Base-by-base conservation (phyloP, 2,113 vertebrate species). In the Nesogale talazaci region DNA sequence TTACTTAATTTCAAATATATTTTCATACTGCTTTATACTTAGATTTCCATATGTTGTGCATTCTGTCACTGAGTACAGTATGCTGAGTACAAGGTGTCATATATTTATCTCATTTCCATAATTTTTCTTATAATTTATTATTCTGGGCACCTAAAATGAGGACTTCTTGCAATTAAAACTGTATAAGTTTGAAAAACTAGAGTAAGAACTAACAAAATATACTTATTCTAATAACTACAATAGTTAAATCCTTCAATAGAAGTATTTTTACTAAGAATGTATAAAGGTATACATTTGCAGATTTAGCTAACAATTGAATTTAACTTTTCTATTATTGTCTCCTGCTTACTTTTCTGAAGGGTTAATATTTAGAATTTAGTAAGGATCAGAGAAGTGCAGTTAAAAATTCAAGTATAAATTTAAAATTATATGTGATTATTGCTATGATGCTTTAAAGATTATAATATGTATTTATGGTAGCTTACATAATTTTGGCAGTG, bases 1-100 rank as follows among this genome's bases (percentile, higher is more conserved):
- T 97, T 95, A 96, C 93, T 96, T 94, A 95, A 96, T 96, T 95
- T 96, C 88, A 95, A 93, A 96, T 94, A 96, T 96, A 92, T 94
- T 90, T 79, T 88, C 87, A 94, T 90, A 93, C 88, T 92, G 83
- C 56, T 96, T 97, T 97, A 95, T 97, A 96, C 87, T 97, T 96
- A 97, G 95, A 95, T 96, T 95, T 96, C 94, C 94, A 97, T 96
- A 96, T 96, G 93, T 89, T 96, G 81, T 96, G 80, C 80, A 88
- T 97, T 96, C 94, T 97, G 95, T 93, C 92, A 85, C 94, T 67
- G 77, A 92, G 80, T 88, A 96, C 85, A 90, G 83, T 94, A 95
- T 97, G 94, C 88, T 92, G 85, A 96, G 83, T 93, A 94, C 67
- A 95, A 97, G 94, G 96, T 96, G 94, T 96, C 92, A 94, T 93